Percentiles rank a stretch among this genome's conserved stretches.
Evolutionary conservation across 2,113 vertebrate species (phyloP).

Genomic region (Aphyosemion australe): DNA sequence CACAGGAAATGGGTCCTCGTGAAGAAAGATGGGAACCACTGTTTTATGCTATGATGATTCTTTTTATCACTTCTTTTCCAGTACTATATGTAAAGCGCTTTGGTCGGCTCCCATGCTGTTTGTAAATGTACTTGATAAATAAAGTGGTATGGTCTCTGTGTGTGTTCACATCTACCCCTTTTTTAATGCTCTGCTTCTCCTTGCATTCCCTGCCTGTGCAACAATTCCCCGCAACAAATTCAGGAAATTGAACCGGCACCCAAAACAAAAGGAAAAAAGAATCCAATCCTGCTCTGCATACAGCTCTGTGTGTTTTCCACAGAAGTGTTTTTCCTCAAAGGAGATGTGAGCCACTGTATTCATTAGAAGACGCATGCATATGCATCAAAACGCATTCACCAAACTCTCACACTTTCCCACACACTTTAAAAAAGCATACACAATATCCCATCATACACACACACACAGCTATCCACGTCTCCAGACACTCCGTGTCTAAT

Average conservation of each 20-base stretch:
- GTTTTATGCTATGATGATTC: no score
- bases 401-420: slow-evolving; percentile 3
- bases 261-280: neutral
- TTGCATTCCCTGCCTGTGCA: neutral
- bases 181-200: neutral
- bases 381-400: neutral
- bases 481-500: slow-evolving; percentile 60
- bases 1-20: no score
- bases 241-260: neutral
- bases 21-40: no score
- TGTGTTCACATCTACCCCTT: neutral
- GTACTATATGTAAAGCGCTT: no score
- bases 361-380: neutral
- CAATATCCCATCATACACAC: slow-evolving; percentile 25
- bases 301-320: neutral
- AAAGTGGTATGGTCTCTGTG: no score
- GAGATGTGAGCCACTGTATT: slow-evolving; percentile 23
- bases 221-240: neutral
- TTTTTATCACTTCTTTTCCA: no score
- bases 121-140: no score
- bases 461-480: slow-evolving; percentile 9
- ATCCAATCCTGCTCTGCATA: neutral
- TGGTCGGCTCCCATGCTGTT: no score
- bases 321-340: slow-evolving; percentile 20
- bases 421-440: neutral